phyloP scores from a whole-genome alignment of 30 jellyfish, hydroid and myxozoan genomes.

The Rhopilema esculentum region DNA sequence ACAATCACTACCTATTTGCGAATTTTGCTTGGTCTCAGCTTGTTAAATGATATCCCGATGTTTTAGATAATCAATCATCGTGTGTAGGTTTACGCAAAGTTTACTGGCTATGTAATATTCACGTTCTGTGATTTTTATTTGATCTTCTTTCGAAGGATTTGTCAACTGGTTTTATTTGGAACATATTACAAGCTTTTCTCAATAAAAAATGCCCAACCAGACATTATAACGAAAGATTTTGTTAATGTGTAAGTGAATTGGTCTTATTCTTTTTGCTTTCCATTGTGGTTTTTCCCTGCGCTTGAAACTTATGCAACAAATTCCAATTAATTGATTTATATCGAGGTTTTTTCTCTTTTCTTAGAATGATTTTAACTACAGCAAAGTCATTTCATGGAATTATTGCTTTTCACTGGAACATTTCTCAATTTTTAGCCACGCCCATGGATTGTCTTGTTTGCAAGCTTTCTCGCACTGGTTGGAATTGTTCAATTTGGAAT shows the following conservation, averaged over 20 bases:
- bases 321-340: too few relatives aligned
- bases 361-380: too few relatives aligned
- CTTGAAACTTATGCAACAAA: too few relatives aligned
- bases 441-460: slow-evolving; percentile 86
- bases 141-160: slow-evolving; percentile 65
- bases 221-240: slow-evolving; percentile 60
- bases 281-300: background rate
- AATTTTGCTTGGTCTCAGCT: too few relatives aligned
- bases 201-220: slow-evolving; percentile 41
- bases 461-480: slow-evolving; percentile 96
- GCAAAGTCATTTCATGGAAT: too few relatives aligned
- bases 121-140: too few relatives aligned
- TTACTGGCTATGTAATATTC: too few relatives aligned
- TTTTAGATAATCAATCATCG: too few relatives aligned
- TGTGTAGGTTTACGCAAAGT: too few relatives aligned
- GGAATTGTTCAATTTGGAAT: slow-evolving; percentile 64
- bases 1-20: too few relatives aligned
- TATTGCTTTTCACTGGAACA: background rate
- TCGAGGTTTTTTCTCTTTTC: too few relatives aligned
- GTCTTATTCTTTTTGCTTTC: background rate
- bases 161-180: slow-evolving; percentile 86
- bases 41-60: too few relatives aligned
- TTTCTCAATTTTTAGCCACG: slow-evolving; percentile 63
- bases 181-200: slow-evolving; percentile 77
- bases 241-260: slow-evolving; percentile 78